These are phyloP conservation scores for Eulemur macaco DNA, from an alignment of 2,113 vertebrate species.

Conservation along the genomic window DNA sequence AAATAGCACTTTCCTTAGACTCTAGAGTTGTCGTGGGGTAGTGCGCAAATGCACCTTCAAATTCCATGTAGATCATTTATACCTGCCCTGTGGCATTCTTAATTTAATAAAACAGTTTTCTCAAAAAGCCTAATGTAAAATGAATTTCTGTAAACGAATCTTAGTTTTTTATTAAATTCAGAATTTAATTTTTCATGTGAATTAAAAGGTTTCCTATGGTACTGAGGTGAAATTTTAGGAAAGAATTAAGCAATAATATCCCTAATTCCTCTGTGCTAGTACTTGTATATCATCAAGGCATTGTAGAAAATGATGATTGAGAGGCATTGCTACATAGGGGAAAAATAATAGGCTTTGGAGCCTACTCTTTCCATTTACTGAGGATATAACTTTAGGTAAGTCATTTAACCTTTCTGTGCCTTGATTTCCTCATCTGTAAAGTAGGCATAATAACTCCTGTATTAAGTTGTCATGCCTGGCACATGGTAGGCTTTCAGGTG, in stretches of 20 bases:
- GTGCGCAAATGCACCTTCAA: not conserved
- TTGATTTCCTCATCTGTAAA: constrained; percentile 48
- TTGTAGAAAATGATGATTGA: not conserved
- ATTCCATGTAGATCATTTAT: constrained; percentile 5
- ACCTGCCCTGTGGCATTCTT: not conserved
- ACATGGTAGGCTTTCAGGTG: not conserved
- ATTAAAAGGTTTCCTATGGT: not conserved
- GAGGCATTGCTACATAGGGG: not conserved
- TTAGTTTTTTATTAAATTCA: constrained; percentile 44
- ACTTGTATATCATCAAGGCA: not conserved
- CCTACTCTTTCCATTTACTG: not conserved
- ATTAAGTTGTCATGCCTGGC: not conserved
- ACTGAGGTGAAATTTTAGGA: constrained; percentile 27
- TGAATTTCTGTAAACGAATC: constrained; percentile 35
- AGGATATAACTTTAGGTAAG: not conserved
- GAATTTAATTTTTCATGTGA: constrained; percentile 18
- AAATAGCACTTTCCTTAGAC: constrained; percentile 12
- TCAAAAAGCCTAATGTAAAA: constrained; percentile 1
- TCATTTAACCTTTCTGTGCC: constrained; percentile 19
- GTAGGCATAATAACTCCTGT: constrained; percentile 51
- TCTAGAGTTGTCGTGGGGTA: not conserved
- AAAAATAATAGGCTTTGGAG: not conserved
- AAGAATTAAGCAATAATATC: not conserved
- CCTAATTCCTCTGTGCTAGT: not conserved
- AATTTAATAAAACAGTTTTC: constrained; percentile 42